Evolutionary conservation across 2,113 vertebrate species (phyloP).

Genomic region (Indicator maculatus): DNA sequence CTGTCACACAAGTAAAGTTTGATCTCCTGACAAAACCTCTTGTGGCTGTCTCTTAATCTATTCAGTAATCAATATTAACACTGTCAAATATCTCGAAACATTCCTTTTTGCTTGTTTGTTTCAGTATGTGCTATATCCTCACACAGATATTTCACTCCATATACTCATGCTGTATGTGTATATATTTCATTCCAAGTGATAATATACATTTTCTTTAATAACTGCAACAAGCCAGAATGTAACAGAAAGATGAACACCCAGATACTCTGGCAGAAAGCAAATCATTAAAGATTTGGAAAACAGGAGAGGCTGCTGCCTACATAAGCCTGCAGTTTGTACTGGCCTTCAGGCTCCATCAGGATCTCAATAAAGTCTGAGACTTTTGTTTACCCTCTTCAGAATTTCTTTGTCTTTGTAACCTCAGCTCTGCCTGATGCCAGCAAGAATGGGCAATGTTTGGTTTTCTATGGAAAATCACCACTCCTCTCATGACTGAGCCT

Average conservation of each 20-base stretch:
- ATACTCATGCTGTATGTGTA: neutral
- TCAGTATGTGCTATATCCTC: neutral
- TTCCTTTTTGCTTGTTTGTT: conserved; percentile 43
- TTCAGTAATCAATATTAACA: conserved; percentile 73
- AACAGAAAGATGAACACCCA: neutral
- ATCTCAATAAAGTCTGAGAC: neutral
- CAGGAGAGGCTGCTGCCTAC: neutral
- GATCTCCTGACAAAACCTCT: conserved; percentile 73
- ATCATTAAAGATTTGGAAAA: neutral
- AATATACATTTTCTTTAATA: conserved; percentile 1
- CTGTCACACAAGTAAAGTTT: conserved; percentile 63
- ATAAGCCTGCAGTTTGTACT: neutral
- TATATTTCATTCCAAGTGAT: conserved; percentile 62
- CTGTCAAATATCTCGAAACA: conserved; percentile 62
- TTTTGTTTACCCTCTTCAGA: neutral
- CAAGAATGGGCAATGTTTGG: neutral
- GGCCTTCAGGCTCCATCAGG: neutral
- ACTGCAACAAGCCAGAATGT: neutral
- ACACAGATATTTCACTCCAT: conserved; percentile 43
- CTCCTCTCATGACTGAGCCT: neutral
- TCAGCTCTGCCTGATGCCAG: neutral
- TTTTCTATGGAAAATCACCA: neutral
- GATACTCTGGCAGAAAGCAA: neutral
- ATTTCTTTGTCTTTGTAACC: neutral
- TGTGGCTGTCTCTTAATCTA: conserved; percentile 75